These are phyloP conservation scores for Galago senegalensis DNA, from an alignment of 2,797 vertebrate genomes.

Conservation along the genomic window DNA sequence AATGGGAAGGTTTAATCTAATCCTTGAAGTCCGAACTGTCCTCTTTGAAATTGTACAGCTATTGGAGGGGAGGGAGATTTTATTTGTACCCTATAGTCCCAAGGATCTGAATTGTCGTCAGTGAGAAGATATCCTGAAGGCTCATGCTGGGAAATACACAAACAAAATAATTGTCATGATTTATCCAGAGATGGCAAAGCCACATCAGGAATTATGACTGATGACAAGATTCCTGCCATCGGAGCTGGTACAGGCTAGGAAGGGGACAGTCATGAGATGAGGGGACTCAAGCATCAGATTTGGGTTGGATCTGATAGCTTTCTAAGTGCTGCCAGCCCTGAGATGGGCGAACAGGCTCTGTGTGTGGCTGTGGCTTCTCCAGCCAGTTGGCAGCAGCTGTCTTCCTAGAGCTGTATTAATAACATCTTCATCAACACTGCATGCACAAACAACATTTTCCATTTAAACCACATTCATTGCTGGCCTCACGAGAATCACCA, in stretches of 20 bases:
- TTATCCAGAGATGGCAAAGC: neutral
- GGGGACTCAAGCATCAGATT: neutral
- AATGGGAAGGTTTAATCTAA: neutral
- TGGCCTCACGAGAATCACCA: neutral
- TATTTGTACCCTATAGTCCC: neutral
- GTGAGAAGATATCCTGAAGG: neutral
- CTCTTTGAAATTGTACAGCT: neutral
- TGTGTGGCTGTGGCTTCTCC: neutral
- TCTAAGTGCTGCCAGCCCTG: neutral
- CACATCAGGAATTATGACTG: neutral
- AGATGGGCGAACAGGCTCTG: neutral
- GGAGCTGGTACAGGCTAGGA: neutral
- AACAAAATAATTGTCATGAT: neutral
- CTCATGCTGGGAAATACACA: neutral
- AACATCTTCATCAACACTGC: conserved; percentile 59
- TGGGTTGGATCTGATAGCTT: neutral
- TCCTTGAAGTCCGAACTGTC: neutral
- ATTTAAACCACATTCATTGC: conserved; percentile 63
- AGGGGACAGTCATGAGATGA: neutral
- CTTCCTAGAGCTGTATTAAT: conserved; percentile 53
- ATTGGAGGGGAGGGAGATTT: neutral
- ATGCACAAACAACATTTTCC: conserved; percentile 68
- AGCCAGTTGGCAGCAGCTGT: conserved; percentile 52
- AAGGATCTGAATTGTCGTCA: neutral
- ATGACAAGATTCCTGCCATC: neutral